These are phyloP conservation scores for Drosophila tanythrix DNA, from an alignment of 2,888 invertebrate species.

Conservation along the genomic window DNA sequence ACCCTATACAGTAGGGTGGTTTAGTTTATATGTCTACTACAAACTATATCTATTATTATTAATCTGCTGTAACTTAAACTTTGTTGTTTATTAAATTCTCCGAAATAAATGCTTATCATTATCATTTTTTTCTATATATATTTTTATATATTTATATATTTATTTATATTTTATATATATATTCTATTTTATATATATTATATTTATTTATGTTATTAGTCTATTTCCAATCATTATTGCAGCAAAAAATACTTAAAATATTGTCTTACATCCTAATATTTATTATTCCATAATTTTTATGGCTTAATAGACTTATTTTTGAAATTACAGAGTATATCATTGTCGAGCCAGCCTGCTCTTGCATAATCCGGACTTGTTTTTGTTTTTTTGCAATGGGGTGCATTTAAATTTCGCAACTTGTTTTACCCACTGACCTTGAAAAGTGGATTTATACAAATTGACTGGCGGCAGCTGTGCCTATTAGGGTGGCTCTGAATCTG, in stretches of 20 bases:
- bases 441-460: constrained; percentile 79
- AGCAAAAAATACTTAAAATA: neutral
- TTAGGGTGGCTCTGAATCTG: constrained; percentile 54
- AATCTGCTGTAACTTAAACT: neutral
- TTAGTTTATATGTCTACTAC: neutral
- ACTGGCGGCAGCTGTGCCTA: constrained; percentile 62
- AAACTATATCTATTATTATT: neutral
- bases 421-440: constrained; percentile 84
- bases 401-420: constrained; percentile 71
- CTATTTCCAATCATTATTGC: neutral
- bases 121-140: neutral
- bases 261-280: neutral
- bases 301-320: neutral
- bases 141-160: neutral
- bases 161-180: neutral
- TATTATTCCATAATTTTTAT: neutral
- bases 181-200: neutral
- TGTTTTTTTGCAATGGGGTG: constrained; percentile 55
- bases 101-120: neutral
- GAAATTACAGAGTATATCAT: constrained; percentile 12
- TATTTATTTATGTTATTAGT: neutral
- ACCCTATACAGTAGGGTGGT: constrained; percentile 22
- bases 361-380: constrained; percentile 7
- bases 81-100: neutral
- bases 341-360: neutral